These are phyloP conservation scores for Cistogaster globosa DNA, from an alignment of 2,888 invertebrate genomes.

Conservation along the genomic window DNA sequence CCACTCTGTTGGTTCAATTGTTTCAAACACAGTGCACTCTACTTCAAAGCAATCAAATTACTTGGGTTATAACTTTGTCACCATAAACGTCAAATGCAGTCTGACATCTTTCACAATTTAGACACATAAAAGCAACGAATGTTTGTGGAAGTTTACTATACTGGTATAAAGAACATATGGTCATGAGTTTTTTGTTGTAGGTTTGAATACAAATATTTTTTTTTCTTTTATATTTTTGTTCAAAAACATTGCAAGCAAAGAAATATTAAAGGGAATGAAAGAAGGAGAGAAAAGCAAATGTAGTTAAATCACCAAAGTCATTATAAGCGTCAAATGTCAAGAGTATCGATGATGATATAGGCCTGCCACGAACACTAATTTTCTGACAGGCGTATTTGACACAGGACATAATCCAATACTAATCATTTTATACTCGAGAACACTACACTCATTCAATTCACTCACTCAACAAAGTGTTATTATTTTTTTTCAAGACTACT, in stretches of 20 bases:
- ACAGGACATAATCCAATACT: constrained; percentile 57
- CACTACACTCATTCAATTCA: constrained; percentile 4
- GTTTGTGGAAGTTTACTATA: neutral
- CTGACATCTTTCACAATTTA: constrained; percentile 52
- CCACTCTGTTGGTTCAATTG: constrained; percentile 36
- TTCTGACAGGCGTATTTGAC: constrained; percentile 62
- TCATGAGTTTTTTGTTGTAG: neutral
- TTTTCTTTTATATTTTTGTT: no score
- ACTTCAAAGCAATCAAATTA: constrained; percentile 64
- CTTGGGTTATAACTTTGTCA: constrained; percentile 70
- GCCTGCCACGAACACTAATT: constrained; percentile 71
- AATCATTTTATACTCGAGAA: constrained; percentile 41
- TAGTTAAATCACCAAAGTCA: constrained; percentile 17
- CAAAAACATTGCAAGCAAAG: constrained; percentile 5
- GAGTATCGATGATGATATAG: constrained; percentile 66
- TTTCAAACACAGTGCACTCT: constrained; percentile 33
- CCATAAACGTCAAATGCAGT: constrained; percentile 68
- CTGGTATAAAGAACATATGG: neutral
- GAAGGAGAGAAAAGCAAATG: neutral
- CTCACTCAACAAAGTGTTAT: neutral
- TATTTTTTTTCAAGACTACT: constrained; percentile 45
- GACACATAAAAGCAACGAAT: constrained; percentile 11
- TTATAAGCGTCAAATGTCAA: constrained; percentile 62
- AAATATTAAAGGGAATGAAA: neutral
- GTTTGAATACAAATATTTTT: constrained; percentile 27